Conservation (phyloP, 2,113 vertebrate species). For the Electrona antarctica region DNA sequence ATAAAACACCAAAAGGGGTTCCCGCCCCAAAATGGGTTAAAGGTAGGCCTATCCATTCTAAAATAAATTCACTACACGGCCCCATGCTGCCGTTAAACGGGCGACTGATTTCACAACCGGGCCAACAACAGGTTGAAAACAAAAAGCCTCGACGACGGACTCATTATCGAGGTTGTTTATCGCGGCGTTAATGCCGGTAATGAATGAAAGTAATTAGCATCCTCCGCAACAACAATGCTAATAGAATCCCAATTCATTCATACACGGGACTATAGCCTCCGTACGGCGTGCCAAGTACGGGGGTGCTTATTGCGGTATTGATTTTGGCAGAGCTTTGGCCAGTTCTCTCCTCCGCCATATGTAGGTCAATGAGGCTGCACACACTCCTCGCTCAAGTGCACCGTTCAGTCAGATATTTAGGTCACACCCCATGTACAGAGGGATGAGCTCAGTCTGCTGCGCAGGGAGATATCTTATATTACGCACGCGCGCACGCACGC, state of each 20-base stretch:
- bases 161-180: neutral
- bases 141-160: conserved; percentile 2
- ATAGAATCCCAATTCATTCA: conserved; percentile 5
- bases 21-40: too few species aligned
- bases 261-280: neutral
- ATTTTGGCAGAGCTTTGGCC: conserved; percentile 61
- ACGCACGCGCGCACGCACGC: conserved; percentile 5
- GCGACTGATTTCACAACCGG: neutral
- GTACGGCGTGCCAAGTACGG: conserved; percentile 15
- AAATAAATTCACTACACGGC: neutral
- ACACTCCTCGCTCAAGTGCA: conserved; percentile 71
- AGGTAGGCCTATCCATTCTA: too few species aligned
- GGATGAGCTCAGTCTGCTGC: conserved; percentile 68
- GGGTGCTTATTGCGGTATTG: conserved; percentile 59
- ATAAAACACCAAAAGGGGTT: too few species aligned
- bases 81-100: neutral
- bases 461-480: conserved; percentile 63
- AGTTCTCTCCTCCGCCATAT: conserved; percentile 69
- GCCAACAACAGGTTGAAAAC: conserved; percentile 47
- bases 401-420: conserved; percentile 75
- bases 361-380: conserved; percentile 77
- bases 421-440: conserved; percentile 79
- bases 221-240: conserved; percentile 1
- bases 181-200: neutral
- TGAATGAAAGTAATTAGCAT: neutral